Evolutionary conservation across 2,888 invertebrate species (phyloP), one percentile per base, ranked within the genome.

Genomic region (Meliscaeva auricollis): DNA sequence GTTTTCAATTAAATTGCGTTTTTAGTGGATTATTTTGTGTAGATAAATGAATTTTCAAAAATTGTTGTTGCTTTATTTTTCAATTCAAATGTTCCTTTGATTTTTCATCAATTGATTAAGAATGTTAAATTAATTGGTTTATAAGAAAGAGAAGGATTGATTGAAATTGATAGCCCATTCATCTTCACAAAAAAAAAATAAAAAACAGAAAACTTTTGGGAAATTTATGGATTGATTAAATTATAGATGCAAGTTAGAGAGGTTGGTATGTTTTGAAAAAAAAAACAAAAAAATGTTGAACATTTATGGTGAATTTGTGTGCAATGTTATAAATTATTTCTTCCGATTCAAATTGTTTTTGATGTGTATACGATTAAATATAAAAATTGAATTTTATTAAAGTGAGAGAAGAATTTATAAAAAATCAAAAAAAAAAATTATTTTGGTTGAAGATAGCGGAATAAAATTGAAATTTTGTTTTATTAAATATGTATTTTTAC

Each of bases 31-130:
- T 80, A 80, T 80, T 50, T 84, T 78, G 46, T 85, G 70, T 75
- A 69, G 66, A 84, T 80, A 76, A 72, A 80, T 79, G 70, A 80
- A 72, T 80, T 79, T 75, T 75, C 60, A 73, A 74, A 73, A 46
- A 38, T 11, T 66, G 56, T 70, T 73, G 69, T 69, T 79, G 11
- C 17, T 73, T 73, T 75, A 64, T 46, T 30, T 68, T 83, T 79
- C 48, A 9, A 35, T 17, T 6, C 46, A 70, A 72, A 72, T 32
- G 41, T 80, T 85, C 68, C 84, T 85, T 85, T 85, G 84, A 85
- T 85, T 80, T 85, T 85, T 85, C 84, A 80, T 76, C 84, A 85
- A 80, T 84, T 84, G 84, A 75, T 80, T 85, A 76, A 72, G 68
- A 85, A 80, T 80, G 48, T 80, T 68, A 72, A 85, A 76, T 73